Base-by-base conservation (phyloP, 2,797 vertebrate genomes). In the Platyrinchus mystaceus region DNA sequence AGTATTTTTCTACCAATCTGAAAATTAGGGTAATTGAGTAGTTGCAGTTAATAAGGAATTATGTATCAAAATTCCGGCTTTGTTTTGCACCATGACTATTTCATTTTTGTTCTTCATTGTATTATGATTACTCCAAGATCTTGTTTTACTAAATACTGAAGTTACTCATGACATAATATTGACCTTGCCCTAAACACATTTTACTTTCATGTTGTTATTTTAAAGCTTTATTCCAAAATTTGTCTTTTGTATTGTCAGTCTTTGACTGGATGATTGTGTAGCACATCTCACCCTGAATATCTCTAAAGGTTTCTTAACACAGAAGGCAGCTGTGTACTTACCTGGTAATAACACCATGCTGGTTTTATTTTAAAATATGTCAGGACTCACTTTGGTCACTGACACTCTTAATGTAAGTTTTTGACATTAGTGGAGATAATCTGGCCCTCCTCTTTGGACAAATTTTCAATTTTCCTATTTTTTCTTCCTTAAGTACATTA, bases 251-350 rank as follows among this genome's bases (percentile, higher is more conserved):
- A 91, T 68, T 90, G 82, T 94, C 84, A 84, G 47, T 93, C 76
- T 87, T 91, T 84, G 91, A 96, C 78, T 92, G 70, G 64, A 87
- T 91, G 78, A 27, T 44, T 78, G 71, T 87, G 80, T 91, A 96
- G 70, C 47, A 58, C 67, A 77, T 93, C 36, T 92, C 80, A 77
- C 89, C 44, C 15, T 81, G 53, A 88, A 17, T 93, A 92, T 92
- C 39, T 81, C 26, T 91, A 62, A 86, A 95, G 76, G 67, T 93
- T 78, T 94, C 69, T 82, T 93, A 94, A 93, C 77, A 87, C 58
- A 88, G 89, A 92, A 75, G 79, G 69, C 71, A 96, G 46, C 85
- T 92, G 36, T 93, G 20, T 95, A 73, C 77, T 95, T 91, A 87
- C 41, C 39, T 86, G 67, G 68, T 92, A 86, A 87, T 82, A 94